These are phyloP conservation scores for Erythrocercus mccallii DNA, from an alignment of 2,113 vertebrate genomes.

Conservation along the genomic window DNA sequence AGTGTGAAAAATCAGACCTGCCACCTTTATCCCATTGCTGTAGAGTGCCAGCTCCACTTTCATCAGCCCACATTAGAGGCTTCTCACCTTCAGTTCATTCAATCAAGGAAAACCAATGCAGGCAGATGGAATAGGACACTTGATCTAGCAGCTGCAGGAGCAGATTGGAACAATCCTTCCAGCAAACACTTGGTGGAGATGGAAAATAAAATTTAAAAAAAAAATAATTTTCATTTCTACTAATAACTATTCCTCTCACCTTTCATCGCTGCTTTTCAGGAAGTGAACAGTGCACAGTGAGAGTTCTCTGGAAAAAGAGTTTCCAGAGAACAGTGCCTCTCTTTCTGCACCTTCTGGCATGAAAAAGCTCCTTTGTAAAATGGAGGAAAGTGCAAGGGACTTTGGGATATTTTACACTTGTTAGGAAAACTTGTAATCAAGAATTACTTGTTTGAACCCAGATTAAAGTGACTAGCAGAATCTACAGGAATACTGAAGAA, in stretches of 20 bases:
- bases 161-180: background rate
- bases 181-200: background rate
- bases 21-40: background rate
- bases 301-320: too few relatives aligned
- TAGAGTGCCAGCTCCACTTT: background rate
- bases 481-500: background rate
- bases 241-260: background rate
- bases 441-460: background rate
- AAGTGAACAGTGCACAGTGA: background rate
- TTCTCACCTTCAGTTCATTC: background rate
- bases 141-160: background rate
- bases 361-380: background rate
- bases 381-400: background rate
- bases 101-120: background rate
- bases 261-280: background rate
- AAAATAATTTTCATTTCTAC: background rate
- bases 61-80: background rate
- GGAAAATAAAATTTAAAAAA: background rate
- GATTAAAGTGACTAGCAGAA: background rate
- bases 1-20: constrained; percentile 20
- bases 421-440: background rate
- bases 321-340: background rate
- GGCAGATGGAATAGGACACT: background rate
- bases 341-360: background rate
- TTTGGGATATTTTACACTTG: background rate